These are phyloP conservation scores for Harlomillsia oculata DNA, from an alignment of 1,140 invertebrate genomes.

Conservation along the genomic window DNA sequence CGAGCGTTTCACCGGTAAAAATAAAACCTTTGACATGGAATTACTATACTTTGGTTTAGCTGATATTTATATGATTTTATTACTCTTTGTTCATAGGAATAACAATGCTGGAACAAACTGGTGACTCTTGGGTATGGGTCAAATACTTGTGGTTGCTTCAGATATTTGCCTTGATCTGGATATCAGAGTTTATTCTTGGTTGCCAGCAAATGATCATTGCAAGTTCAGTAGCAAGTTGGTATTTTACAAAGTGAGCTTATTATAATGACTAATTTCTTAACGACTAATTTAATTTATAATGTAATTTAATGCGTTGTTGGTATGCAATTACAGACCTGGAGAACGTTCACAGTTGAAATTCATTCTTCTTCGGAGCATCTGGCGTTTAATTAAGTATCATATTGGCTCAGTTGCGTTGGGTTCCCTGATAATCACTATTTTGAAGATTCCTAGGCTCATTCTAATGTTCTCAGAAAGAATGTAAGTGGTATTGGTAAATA, in stretches of 20 bases:
- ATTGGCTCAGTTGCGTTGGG: slow-evolving; percentile 83
- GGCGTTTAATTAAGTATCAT: slow-evolving; percentile 71
- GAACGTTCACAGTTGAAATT: slow-evolving; percentile 42
- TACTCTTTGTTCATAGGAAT: slow-evolving; percentile 44
- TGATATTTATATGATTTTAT: too few species aligned
- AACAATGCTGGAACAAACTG: slow-evolving; percentile 55
- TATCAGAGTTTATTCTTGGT: slow-evolving; percentile 78
- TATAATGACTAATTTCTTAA: background rate
- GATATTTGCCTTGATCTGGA: slow-evolving; percentile 77
- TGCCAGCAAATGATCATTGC: slow-evolving; percentile 85
- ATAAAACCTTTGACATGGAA: too few species aligned
- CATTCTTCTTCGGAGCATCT: slow-evolving; percentile 35
- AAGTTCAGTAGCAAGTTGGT: slow-evolving; percentile 78
- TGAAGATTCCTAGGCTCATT: slow-evolving; percentile 80
- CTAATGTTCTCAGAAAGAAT: slow-evolving; percentile 71
- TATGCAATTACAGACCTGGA: slow-evolving; percentile 40
- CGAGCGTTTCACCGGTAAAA: too few species aligned
- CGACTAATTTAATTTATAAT: background rate
- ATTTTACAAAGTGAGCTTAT: slow-evolving; percentile 58
- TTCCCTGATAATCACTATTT: slow-evolving; percentile 77
- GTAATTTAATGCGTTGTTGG: background rate
- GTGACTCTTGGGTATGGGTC: slow-evolving; percentile 62
- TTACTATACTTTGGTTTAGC: too few species aligned
- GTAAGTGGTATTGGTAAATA: slow-evolving; percentile 49
- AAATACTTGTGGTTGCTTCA: slow-evolving; percentile 87